Evolutionary conservation across 2,888 invertebrate species (phyloP), one percentile per base, ranked within the genome.

Genomic region (Melieria omissa): DNA sequence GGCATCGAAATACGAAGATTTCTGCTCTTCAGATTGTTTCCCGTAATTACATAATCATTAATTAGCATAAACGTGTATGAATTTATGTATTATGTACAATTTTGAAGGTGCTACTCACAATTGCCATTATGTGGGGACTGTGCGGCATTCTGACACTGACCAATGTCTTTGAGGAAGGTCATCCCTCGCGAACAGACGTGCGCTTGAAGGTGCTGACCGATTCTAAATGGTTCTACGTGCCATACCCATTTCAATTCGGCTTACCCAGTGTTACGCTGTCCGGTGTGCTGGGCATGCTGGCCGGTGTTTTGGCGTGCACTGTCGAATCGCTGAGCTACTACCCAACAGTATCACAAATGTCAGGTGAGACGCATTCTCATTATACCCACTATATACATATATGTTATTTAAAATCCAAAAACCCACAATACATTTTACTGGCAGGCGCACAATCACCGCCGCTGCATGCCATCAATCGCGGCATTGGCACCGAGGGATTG

Each of bases 321-420:
- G 92, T 94, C 12, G 94, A 94, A 85, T 93, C 93, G 5, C 92
- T 96, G 73, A 95, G 95, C 80, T 96, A 96, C 85, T 97, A 96
- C 87, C 95, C 95, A 67, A 95, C 95, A n/a, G 95, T 95, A 1
- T 94, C 96, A 0, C 89, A 91, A 83, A 93, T 93, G 93, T 92
- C 93, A 76, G 92, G 92, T 92, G 75, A 74, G 75, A 64, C 7
- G 47, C 46, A 16, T 9, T 41, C 57, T n/a, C n/a, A 45, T 41
- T 5, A 65, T 52, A 5, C 29, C 4, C 4, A 12, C 14, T 61
- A n/a, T 9, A 29, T n/a, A 44, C 14, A 45, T 16, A 55, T 3
- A 14, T 4, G 9, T 9, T 16, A n/a, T 64, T 6, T n/a, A 54
- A 14, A 6, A n/a, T 12, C 6, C 16, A 12, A 9, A 54, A 14